A percentile compares a stretch with the other conserved stretches of the same genome.
phyloP scores from a whole-genome alignment of 2,113 vertebrate genomes.

The Poeciliopsis prolifica region DNA sequence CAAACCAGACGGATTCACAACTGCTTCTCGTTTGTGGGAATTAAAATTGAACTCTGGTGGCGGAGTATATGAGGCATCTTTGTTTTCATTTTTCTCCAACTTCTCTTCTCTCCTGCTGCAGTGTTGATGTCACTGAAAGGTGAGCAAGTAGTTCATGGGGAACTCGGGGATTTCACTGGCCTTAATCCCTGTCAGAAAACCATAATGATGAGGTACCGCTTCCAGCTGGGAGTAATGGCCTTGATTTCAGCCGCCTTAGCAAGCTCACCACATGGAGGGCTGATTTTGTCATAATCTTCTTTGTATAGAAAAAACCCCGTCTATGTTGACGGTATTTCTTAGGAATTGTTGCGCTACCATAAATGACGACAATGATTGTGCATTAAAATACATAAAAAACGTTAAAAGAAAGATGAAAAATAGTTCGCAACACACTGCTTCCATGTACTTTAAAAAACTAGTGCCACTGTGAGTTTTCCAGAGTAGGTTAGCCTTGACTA shows the following conservation, averaged over 20 bases:
- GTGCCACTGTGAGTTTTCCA: background rate
- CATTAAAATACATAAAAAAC: background rate
- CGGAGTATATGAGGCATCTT: slow-evolving; percentile 15
- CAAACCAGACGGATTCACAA: slow-evolving; percentile 38
- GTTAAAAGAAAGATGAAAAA: background rate
- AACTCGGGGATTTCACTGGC: slow-evolving; percentile 51
- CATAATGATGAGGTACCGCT: slow-evolving; percentile 60
- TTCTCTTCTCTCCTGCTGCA: background rate
- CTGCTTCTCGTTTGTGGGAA: slow-evolving; percentile 50
- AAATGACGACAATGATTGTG: background rate
- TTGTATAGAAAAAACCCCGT: slow-evolving; percentile 30
- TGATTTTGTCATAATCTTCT: slow-evolving; percentile 44
- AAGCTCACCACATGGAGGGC: slow-evolving; percentile 34
- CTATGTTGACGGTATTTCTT: background rate
- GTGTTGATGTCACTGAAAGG: slow-evolving; percentile 49
- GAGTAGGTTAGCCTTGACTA: background rate
- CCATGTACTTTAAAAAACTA: background rate
- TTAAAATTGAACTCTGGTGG: slow-evolving; percentile 26
- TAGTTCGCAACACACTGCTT: background rate
- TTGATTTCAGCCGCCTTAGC: slow-evolving; percentile 63
- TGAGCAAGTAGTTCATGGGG: slow-evolving; percentile 37
- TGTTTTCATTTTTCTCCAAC: slow-evolving; percentile 39
- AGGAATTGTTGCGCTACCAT: background rate
- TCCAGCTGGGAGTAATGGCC: slow-evolving; percentile 56
- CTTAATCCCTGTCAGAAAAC: slow-evolving; percentile 58